Conservation (phyloP, 2,113 vertebrate genomes). For the Xyliphius kryptos region DNA sequence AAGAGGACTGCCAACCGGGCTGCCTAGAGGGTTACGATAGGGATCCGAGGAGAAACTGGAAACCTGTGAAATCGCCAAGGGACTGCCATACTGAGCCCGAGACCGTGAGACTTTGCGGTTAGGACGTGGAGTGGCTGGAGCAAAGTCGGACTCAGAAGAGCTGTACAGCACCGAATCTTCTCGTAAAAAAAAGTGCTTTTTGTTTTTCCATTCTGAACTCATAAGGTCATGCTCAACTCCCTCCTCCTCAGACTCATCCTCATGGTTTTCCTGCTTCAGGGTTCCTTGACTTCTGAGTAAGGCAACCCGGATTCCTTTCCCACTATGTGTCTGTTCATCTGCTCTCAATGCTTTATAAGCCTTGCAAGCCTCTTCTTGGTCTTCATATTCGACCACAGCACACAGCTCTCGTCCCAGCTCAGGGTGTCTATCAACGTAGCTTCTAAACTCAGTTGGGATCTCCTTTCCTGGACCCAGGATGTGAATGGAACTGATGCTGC, state of each 20-base stretch:
- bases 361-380: constrained; percentile 55
- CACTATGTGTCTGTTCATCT: constrained; percentile 25
- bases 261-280: constrained; percentile 42
- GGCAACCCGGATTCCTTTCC: constrained; percentile 48
- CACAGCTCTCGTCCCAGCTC: constrained; percentile 64
- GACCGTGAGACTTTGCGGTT: constrained; percentile 21
- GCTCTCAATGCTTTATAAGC: constrained; percentile 55
- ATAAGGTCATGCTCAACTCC: constrained; percentile 8
- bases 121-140: neutral
- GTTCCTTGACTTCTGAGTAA: constrained; percentile 54
- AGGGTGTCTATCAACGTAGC: constrained; percentile 49
- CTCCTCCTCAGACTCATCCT: constrained; percentile 34
- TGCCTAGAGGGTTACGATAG: constrained; percentile 12
- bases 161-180: constrained; percentile 41
- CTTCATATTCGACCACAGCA: constrained; percentile 68
- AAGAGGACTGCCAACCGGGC: constrained; percentile 20
- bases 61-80: constrained; percentile 30
- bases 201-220: too few relatives aligned
- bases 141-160: neutral
- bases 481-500: constrained; percentile 55
- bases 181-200: neutral
- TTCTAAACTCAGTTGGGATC: constrained; percentile 61
- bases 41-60: constrained; percentile 11
- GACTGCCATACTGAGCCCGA: constrained; percentile 37
- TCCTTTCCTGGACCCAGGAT: constrained; percentile 69